A percentile compares a stretch with the other conserved stretches of the same genome.
Conservation (phyloP, 2,113 vertebrate species). For the Forbesichthys agassizii region DNA sequence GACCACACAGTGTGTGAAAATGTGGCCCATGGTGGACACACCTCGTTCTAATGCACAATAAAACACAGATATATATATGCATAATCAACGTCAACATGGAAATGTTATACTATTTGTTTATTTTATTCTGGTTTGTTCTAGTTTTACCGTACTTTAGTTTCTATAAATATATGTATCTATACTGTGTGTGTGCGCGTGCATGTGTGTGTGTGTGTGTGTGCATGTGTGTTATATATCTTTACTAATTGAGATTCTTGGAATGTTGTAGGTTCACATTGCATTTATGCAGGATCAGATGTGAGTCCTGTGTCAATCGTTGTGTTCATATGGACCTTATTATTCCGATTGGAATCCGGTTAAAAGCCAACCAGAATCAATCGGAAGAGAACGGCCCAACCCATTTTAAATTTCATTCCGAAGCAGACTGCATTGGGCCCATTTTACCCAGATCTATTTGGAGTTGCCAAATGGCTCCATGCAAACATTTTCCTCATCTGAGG, state of each 20-base stretch:
- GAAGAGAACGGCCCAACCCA: too few species aligned
- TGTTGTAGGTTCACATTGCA: conserved; percentile 9
- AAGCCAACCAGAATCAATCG: too few species aligned
- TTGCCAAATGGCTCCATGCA: too few species aligned
- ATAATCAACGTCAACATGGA: not conserved
- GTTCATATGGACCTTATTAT: too few species aligned
- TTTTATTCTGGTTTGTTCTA: conserved; percentile 19
- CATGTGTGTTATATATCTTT: not conserved
- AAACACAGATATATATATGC: conserved; percentile 27
- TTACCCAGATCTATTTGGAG: too few species aligned
- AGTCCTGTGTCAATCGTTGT: conserved; percentile 21
- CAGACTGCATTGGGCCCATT: too few species aligned
- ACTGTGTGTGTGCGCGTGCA: too few species aligned
- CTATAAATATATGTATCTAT: too few species aligned
- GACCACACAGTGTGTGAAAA: conserved; percentile 79
- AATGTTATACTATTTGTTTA: not conserved
- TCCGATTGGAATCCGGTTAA: too few species aligned
- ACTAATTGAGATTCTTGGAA: conserved; percentile 34
- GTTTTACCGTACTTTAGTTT: not conserved
- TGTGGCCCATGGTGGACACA: conserved; percentile 67
- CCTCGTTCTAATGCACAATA: conserved; percentile 58
- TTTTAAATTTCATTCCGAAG: too few species aligned
- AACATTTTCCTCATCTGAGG: too few species aligned
- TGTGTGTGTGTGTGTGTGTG: too few species aligned
- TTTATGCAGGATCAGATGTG: conserved; percentile 18